phyloP scores from a whole-genome alignment of 1,140 invertebrate species.

The Formica exsecta region DNA sequence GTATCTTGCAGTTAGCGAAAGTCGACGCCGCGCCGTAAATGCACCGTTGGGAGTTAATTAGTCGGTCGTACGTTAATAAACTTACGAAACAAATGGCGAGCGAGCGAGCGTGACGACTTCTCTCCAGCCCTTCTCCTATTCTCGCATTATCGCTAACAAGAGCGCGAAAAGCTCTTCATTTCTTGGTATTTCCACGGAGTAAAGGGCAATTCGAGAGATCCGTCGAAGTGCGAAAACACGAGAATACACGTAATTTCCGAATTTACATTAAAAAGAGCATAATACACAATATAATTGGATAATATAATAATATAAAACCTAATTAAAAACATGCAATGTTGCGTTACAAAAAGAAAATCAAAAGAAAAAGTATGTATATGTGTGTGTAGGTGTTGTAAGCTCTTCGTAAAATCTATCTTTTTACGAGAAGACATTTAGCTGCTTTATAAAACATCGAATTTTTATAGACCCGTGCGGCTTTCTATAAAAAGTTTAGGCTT shows the following conservation, averaged over 20 bases:
- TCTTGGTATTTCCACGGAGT: constrained; percentile 32
- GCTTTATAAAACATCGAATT: too few relatives aligned
- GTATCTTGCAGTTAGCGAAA: constrained; percentile 17
- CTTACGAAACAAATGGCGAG: constrained; percentile 58
- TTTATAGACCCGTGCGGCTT: too few relatives aligned
- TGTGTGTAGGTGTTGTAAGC: too few relatives aligned
- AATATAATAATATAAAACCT: not conserved
- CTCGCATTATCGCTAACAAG: constrained; percentile 48
- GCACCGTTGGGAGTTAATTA: constrained; percentile 63
- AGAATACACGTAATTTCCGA: constrained; percentile 17
- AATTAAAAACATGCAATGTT: not conserved
- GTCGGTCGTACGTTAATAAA: constrained; percentile 63
- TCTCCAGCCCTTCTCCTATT: constrained; percentile 15
- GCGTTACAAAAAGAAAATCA: not conserved
- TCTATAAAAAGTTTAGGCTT: too few relatives aligned
- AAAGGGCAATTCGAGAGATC: constrained; percentile 26
- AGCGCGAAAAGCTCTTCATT: constrained; percentile 38
- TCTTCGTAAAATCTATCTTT: too few relatives aligned
- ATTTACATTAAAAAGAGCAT: not conserved
- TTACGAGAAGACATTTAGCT: too few relatives aligned
- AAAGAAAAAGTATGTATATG: too few relatives aligned
- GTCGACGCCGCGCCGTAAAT: constrained; percentile 9
- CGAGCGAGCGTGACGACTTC: constrained; percentile 23
- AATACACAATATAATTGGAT: not conserved
- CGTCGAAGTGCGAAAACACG: not conserved